Evolutionary conservation across 1,140 invertebrate species (phyloP).

Genomic region (Helicorthomorpha holstii): DNA sequence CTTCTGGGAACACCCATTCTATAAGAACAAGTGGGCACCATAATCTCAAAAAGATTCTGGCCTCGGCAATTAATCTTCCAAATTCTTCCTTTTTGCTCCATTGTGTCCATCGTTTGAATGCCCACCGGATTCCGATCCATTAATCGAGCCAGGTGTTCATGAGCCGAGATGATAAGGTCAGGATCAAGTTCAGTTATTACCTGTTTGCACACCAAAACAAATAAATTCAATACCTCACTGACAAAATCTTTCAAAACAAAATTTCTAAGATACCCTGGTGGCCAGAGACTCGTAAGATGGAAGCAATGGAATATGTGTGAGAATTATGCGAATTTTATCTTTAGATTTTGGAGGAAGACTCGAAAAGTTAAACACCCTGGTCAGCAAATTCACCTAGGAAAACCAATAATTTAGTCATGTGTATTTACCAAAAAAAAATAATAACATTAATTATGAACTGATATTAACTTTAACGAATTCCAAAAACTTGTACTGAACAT

Average conservation of each 20-base stretch:
- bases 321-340: constrained; percentile 38
- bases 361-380: constrained; percentile 15
- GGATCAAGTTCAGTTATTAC: constrained; percentile 45
- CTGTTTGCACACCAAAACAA: constrained; percentile 25
- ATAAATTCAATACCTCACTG: constrained; percentile 25
- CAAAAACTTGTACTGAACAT: constrained; percentile 13
- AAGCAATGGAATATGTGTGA: constrained; percentile 50
- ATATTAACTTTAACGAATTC: constrained; percentile 3
- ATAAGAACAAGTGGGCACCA: constrained; percentile 84
- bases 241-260: not conserved
- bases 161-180: constrained; percentile 65
- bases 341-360: constrained; percentile 9
- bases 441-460: constrained; percentile 10
- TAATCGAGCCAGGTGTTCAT: constrained; percentile 45
- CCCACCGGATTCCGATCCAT: constrained; percentile 9
- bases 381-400: constrained; percentile 52
- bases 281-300: constrained; percentile 13
- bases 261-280: constrained; percentile 7
- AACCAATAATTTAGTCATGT: constrained; percentile 33
- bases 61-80: constrained; percentile 11
- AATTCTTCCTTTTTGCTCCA: constrained; percentile 2
- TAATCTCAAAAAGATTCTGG: constrained; percentile 50
- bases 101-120: constrained; percentile 18
- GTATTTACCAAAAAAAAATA: constrained; percentile 6
- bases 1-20: constrained; percentile 72